Percentiles rank a stretch among this genome's conserved stretches.
Evolutionary conservation across 2,113 vertebrate genomes (phyloP).

Genomic region (Nestor notabilis): DNA sequence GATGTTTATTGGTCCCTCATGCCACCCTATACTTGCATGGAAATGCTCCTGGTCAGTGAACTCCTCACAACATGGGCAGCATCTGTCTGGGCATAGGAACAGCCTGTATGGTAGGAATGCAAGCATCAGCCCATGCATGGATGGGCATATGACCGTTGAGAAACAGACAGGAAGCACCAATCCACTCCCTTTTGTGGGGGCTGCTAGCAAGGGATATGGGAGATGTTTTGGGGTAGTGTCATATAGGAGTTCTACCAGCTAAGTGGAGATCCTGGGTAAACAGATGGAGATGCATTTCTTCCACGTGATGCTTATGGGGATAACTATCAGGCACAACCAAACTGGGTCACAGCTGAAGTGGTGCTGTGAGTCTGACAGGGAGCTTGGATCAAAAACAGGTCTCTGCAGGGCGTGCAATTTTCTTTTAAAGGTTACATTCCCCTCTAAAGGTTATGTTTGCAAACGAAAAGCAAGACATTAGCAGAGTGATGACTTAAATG

Average conservation of each 20-base stretch:
- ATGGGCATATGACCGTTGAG: fast-evolving
- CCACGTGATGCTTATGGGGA: background rate
- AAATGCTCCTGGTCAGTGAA: background rate
- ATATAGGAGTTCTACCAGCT: background rate
- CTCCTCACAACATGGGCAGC: background rate
- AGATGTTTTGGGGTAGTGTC: background rate
- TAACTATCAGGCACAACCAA: background rate
- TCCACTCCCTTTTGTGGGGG: background rate
- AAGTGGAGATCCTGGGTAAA: background rate
- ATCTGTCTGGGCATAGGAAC: background rate
- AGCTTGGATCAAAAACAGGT: background rate
- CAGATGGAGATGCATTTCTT: background rate
- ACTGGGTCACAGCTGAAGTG: background rate
- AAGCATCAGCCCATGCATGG: background rate
- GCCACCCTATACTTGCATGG: background rate
- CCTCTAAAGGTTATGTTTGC: constrained; percentile 32
- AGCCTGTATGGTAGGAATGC: background rate
- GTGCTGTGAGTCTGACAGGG: background rate
- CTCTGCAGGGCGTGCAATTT: background rate
- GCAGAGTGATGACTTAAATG: background rate
- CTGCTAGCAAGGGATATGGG: background rate
- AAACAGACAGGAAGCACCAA: background rate
- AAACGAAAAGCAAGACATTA: background rate
- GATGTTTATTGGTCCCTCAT: background rate
- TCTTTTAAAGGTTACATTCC: constrained; percentile 42